Evolutionary conservation across 1,140 invertebrate species (phyloP).

Genomic region (Papilio dardanus): DNA sequence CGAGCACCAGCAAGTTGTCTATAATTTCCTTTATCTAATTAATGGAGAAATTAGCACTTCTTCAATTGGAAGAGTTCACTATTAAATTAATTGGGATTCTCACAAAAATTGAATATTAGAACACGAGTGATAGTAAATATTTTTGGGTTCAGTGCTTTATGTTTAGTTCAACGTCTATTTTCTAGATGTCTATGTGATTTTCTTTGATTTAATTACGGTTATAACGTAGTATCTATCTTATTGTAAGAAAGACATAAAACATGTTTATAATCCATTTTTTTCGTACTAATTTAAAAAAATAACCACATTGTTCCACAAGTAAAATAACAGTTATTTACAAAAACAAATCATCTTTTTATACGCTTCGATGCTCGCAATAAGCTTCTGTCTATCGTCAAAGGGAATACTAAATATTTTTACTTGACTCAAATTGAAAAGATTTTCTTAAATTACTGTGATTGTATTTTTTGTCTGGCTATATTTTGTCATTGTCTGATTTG

Average conservation of each 20-base stretch:
- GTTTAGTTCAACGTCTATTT: too few relatives aligned
- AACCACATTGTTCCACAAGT: background rate
- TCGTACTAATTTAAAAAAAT: slow-evolving; percentile 36
- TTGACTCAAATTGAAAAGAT: background rate
- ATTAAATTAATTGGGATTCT: too few relatives aligned
- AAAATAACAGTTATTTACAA: background rate
- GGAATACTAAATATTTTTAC: slow-evolving; percentile 4
- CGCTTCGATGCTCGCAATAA: slow-evolving; percentile 11
- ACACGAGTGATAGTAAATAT: background rate
- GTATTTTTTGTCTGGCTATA: background rate
- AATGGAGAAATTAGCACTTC: too few relatives aligned
- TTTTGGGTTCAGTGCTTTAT: background rate
- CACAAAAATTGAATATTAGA: background rate
- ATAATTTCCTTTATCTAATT: too few relatives aligned
- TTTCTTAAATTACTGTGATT: background rate
- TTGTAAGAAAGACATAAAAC: too few relatives aligned
- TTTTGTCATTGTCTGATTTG: background rate
- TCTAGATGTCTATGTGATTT: too few relatives aligned
- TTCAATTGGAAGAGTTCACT: too few relatives aligned
- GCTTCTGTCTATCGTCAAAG: background rate
- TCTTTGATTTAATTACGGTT: too few relatives aligned
- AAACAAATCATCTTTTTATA: background rate
- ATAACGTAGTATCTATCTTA: background rate
- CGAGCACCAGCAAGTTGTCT: too few relatives aligned
- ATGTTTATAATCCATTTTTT: too few relatives aligned